phyloP scores from a whole-genome alignment of 2,797 vertebrate species.

The Fringilla coelebs region DNA sequence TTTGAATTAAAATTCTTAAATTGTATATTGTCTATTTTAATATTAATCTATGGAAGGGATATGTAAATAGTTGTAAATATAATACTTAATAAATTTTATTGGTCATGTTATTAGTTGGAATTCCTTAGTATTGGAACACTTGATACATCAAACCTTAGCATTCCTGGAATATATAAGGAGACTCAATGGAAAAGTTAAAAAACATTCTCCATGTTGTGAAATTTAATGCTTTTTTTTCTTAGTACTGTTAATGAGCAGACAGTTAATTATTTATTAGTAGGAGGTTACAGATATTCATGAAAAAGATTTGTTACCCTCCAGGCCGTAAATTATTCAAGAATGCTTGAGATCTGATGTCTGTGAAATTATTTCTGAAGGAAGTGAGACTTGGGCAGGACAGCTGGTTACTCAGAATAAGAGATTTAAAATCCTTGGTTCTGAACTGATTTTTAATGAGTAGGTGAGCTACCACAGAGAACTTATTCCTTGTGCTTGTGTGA shows the following conservation, averaged over 20 bases:
- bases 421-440: neutral
- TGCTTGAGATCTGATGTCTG: constrained; percentile 40
- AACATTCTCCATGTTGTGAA: neutral
- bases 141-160: constrained; percentile 45
- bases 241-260: neutral
- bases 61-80: constrained; percentile 99
- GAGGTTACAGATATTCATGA: constrained; percentile 8
- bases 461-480: neutral
- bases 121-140: constrained; percentile 62
- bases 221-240: neutral
- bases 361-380: neutral
- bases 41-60: constrained; percentile 95
- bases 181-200: neutral
- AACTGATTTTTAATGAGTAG: neutral
- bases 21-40: constrained; percentile 99
- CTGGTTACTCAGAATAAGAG: neutral
- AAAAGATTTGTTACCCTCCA: constrained; percentile 32
- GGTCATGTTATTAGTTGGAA: constrained; percentile 86
- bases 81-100: constrained; percentile 99
- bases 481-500: neutral
- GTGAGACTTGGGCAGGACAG: neutral
- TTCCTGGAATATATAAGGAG: neutral
- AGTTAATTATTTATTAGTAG: constrained; percentile 40
- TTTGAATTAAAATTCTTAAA: constrained; percentile 98
- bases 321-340: constrained; percentile 43